Conservation (phyloP, 2,888 invertebrate species). For the Tubulanus polymorphus region DNA sequence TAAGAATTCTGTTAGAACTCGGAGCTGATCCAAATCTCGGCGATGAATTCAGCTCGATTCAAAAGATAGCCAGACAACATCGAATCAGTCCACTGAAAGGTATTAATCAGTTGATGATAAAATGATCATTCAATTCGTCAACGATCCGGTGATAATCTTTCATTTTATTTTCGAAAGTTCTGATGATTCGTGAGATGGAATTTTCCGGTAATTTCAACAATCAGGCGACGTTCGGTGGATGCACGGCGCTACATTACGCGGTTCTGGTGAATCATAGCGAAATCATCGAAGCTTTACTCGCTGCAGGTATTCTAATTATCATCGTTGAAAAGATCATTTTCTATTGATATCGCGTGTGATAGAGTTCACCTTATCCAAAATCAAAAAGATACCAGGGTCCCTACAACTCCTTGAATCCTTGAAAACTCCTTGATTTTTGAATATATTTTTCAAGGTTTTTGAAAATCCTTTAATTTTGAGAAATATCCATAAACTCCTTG, state of each 20-base stretch:
- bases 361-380: too few species aligned
- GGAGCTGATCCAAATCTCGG: slow-evolving; percentile 76
- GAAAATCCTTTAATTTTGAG: too few species aligned
- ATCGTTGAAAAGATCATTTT: too few species aligned
- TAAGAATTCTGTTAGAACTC: slow-evolving; percentile 55
- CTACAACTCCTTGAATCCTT: too few species aligned
- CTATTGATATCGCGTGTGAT: too few species aligned
- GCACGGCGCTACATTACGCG: slow-evolving; percentile 86
- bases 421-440: too few species aligned
- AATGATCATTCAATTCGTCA: too few species aligned
- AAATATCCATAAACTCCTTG: too few species aligned
- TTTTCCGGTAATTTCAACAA: slow-evolving; percentile 65
- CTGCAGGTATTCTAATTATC: too few species aligned
- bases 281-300: slow-evolving; percentile 65
- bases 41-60: slow-evolving; percentile 72
- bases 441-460: too few species aligned
- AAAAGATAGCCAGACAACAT: slow-evolving; percentile 64
- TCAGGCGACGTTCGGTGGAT: slow-evolving; percentile 74
- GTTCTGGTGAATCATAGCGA: slow-evolving; percentile 68
- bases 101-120: too few species aligned
- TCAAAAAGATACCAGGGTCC: too few species aligned
- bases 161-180: slow-evolving; percentile 44
- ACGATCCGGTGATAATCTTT: not conserved
- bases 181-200: slow-evolving; percentile 70
- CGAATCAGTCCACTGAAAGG: slow-evolving; percentile 72